Base-by-base conservation (phyloP, 2,888 invertebrate genomes). In the Augiades crinisus region DNA sequence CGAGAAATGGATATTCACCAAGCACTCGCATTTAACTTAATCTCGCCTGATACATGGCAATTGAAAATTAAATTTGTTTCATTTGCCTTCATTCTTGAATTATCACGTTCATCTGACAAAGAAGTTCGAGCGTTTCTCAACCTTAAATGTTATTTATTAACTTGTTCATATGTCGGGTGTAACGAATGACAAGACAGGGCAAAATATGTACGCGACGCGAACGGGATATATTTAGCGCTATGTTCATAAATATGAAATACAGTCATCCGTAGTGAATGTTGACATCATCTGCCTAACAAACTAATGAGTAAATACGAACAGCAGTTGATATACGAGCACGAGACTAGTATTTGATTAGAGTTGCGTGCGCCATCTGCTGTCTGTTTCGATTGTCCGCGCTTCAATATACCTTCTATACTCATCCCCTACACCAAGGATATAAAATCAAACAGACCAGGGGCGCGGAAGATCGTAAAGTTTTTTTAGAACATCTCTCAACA, bases 401-500 rank as follows among this genome's bases (percentile, higher is more conserved):
- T 63, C 61, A 58, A 64, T 67, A 63, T 52, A 27, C 61, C 54
- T 61, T 65, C 67, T 67, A 65, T 49, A 60, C 63, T 68, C 70
- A 70, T 72, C 75, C 80, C 79, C 80, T 63, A 69, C 62, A 59
- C 55, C 53, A 65, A 62, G 67, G 65, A 70, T 66, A 77, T 78
- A 80, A 84, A 83, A 65, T 70, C 75, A 77, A 71, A 73, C 71
- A 78, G 72, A 70, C 75, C 75, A 77, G 78, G 81, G 84, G 82
- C 74, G 73, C 70, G 65, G 62, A 71, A 65, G 73, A 73, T 88
- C 89, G 82, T 90, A 89, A 90, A 90, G 62, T 83, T 89, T 87
- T 78, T 88, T 86, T 77, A 82, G 80, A 78, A 69, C 78, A 63
- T 73, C 81, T 82, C 78, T 75, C 75, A 69, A 87, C 87, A 88